Conservation (phyloP, 2,888 invertebrate genomes). For the Erebia ligea region DNA sequence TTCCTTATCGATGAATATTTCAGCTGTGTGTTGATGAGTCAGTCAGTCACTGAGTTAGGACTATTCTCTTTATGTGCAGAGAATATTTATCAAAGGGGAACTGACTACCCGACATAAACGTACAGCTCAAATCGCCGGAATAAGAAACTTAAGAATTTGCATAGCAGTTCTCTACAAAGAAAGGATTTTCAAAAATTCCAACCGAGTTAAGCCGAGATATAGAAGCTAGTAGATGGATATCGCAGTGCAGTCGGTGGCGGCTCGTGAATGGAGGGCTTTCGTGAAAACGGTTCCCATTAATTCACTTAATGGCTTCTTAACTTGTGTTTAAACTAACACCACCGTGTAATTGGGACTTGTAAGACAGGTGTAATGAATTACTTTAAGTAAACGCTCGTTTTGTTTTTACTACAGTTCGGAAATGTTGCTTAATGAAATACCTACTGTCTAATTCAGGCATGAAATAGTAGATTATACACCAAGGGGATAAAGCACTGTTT, state of each 20-base stretch:
- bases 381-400: neutral
- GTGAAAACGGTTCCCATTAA: slow-evolving; percentile 36
- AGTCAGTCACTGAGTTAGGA: too few relatives aligned
- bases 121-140: too few relatives aligned
- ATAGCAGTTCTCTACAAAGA: too few relatives aligned
- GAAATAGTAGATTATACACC: neutral
- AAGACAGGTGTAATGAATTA: neutral
- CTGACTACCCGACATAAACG: too few relatives aligned
- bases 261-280: slow-evolving; percentile 36
- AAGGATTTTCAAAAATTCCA: too few relatives aligned
- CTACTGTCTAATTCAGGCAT: neutral
- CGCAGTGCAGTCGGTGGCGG: neutral
- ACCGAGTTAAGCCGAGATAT: too few relatives aligned
- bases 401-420: neutral
- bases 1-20: too few relatives aligned
- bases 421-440: neutral
- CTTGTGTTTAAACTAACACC: slow-evolving; percentile 17
- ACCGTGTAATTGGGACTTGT: slow-evolving; percentile 10
- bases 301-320: slow-evolving; percentile 14
- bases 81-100: too few relatives aligned
- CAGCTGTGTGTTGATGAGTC: too few relatives aligned
- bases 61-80: too few relatives aligned
- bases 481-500: too few relatives aligned
- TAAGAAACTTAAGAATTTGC: too few relatives aligned
- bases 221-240: neutral